Conservation (phyloP, 2,113 vertebrate genomes). For the Syrrhaptes paradoxus region DNA sequence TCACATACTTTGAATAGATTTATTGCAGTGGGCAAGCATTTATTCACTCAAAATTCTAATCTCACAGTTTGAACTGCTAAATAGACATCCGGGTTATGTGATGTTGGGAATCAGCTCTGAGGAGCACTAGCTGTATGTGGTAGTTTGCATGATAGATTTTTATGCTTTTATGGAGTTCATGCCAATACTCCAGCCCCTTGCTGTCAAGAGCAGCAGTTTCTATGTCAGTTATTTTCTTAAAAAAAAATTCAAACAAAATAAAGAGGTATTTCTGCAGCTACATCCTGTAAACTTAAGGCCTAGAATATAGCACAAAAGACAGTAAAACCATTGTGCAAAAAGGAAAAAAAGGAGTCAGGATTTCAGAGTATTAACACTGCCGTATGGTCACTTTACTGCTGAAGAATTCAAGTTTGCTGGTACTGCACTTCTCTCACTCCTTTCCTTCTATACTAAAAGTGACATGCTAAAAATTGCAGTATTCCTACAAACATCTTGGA, state of each 20-base stretch:
- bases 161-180: neutral
- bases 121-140: neutral
- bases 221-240: neutral
- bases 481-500: constrained; percentile 9
- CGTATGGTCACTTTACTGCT: neutral
- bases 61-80: neutral
- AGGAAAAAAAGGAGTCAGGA: neutral
- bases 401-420: neutral
- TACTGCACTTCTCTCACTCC: neutral
- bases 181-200: neutral
- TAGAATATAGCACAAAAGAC: neutral
- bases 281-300: neutral
- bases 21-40: neutral
- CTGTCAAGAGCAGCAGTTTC: neutral
- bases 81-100: neutral
- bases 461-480: neutral
- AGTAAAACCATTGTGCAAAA: neutral
- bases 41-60: neutral
- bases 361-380: neutral
- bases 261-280: neutral
- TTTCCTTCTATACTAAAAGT: neutral
- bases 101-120: neutral
- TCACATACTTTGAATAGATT: neutral
- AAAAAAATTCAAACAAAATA: neutral
- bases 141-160: neutral